A percentile compares a stretch with the other conserved stretches of the same genome.
Evolutionary conservation across 2,888 invertebrate genomes (phyloP).

Genomic region (Drosophila subsilvestris): DNA sequence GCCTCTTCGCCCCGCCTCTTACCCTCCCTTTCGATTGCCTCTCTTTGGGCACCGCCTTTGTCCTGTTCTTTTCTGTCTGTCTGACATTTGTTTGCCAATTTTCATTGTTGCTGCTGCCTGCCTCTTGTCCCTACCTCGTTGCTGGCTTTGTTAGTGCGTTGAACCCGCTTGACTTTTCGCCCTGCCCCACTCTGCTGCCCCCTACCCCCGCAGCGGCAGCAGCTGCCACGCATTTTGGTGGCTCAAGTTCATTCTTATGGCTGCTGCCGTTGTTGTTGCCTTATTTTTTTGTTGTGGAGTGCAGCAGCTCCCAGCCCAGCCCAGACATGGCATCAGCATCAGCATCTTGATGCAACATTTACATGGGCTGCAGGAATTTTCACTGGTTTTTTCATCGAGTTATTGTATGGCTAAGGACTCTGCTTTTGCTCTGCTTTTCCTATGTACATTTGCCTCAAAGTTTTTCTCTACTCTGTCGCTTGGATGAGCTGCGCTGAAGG

Average conservation of each 20-base stretch:
- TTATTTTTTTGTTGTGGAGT: conserved; percentile 5
- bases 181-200: conserved; percentile 4
- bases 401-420: conserved; percentile 48
- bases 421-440: conserved; percentile 3
- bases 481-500: background rate
- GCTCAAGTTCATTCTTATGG: conserved; percentile 50
- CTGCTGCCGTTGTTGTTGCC: too few species aligned
- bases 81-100: conserved; percentile 51
- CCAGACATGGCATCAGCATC: conserved; percentile 31
- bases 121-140: background rate
- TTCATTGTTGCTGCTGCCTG: conserved; percentile 26
- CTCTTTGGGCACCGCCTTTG: conserved; percentile 31
- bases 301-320: conserved; percentile 17
- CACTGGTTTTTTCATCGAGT: conserved; percentile 51
- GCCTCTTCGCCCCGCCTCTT: background rate
- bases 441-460: background rate
- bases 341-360: conserved; percentile 44
- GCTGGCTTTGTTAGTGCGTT: conserved; percentile 33
- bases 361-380: conserved; percentile 22
- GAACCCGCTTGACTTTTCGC: conserved; percentile 34
- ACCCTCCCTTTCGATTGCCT: background rate
- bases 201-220: conserved; percentile 6
- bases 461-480: background rate
- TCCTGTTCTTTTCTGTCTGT: conserved; percentile 38
- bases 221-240: conserved; percentile 49